phyloP scores from a whole-genome alignment of 2,888 invertebrate genomes.

The Acronicta leporina region DNA sequence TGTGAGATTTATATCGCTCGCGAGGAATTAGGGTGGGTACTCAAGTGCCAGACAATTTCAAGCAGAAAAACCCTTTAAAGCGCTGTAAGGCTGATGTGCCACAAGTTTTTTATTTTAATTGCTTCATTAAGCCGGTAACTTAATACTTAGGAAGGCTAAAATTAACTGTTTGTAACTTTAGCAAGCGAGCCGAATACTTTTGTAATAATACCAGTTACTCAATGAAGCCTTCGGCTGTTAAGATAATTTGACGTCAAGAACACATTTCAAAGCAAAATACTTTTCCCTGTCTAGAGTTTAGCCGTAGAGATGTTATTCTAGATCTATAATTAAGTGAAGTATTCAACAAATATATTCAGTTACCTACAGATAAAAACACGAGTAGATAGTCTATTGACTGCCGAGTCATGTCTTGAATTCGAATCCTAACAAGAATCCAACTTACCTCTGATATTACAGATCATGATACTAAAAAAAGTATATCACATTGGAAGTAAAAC shows the following conservation, averaged over 20 bases:
- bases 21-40: constrained; percentile 32
- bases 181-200: constrained; percentile 21
- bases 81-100: constrained; percentile 12
- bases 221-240: constrained; percentile 9
- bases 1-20: constrained; percentile 46
- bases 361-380: no score
- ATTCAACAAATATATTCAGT: no score
- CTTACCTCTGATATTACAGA: no score
- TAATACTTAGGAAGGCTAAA: constrained; percentile 23
- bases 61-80: constrained; percentile 13
- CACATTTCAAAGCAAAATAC: not conserved
- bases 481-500: no score
- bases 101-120: constrained; percentile 4
- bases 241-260: constrained; percentile 11
- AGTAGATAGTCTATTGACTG: no score
- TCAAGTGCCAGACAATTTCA: constrained; percentile 40
- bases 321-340: no score
- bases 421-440: no score
- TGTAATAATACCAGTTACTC: constrained; percentile 9
- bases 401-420: no score
- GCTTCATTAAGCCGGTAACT: constrained; percentile 29
- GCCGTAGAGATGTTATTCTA: no score
- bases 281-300: no score
- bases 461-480: no score
- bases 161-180: constrained; percentile 30